Conservation (phyloP, 64 coral and sea anemone genomes). For the Cladopsammia gracilis region DNA sequence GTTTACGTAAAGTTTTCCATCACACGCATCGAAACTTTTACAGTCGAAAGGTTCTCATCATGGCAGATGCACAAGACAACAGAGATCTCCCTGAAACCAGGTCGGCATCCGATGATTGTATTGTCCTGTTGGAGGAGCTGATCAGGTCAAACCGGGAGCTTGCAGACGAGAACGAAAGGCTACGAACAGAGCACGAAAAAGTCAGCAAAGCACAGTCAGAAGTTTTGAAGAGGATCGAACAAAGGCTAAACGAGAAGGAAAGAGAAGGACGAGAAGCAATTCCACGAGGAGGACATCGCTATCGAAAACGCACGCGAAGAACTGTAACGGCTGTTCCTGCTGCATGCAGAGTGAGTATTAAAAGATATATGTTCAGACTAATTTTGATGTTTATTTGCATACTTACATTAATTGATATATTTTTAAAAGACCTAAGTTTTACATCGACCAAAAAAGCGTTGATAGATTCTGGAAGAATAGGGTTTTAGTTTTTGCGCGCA, state of each 20-base stretch:
- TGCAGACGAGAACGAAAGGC: neutral
- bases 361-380: too few relatives aligned
- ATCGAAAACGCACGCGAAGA: too few relatives aligned
- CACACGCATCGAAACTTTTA: too few relatives aligned
- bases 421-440: neutral
- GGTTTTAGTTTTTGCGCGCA: neutral
- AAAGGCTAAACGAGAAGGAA: neutral
- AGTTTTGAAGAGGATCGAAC: neutral
- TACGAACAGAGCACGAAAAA: neutral
- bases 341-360: conserved; percentile 10
- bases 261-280: too few relatives aligned
- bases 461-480: conserved; percentile 6
- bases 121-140: neutral
- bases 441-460: conserved; percentile 24
- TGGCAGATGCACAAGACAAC: too few relatives aligned
- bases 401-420: neutral
- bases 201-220: neutral
- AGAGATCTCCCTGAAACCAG: too few relatives aligned
- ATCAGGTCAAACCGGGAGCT: neutral
- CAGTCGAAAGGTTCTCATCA: too few relatives aligned
- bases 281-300: too few relatives aligned
- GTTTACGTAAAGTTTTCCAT: too few relatives aligned
- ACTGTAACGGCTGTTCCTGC: too few relatives aligned
- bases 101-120: neutral
- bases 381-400: too few relatives aligned